Base-by-base conservation (phyloP, 2,113 vertebrate species). In the Epinephelus cyanopodus region DNA sequence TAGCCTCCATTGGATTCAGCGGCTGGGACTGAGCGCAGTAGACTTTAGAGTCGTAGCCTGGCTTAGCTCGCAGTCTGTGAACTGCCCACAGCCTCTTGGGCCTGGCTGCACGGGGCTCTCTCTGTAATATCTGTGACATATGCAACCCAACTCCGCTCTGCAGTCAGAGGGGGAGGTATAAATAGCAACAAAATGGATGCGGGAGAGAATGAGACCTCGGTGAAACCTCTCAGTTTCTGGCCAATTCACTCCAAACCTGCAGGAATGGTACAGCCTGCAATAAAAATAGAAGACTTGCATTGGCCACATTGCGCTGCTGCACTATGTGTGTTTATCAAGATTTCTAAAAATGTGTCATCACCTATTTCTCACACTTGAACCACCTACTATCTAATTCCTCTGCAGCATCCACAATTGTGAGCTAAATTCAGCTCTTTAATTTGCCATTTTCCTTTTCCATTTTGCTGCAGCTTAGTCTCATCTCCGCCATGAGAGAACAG, bases 1-100 rank as follows among this genome's bases (percentile, higher is more conserved):
- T 96, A 93, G 96, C 95, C 95, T 95, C 95, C 95, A 92, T 94
- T 94, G 92, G 95, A 95, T 94, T 95, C 94, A 57, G 63, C 87
- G 92, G 93, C 94, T 81, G 87, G 77, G 85, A 93, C 54, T 10
- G 94, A 76, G 81, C 94, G 87, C 92, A 90, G 91, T 95, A 81
- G 83, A 87, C 89, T 88, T 87, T 72, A 81, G 87, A 87, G 87
- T 83, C 50, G 33, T 54, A 80, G 87, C 80, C 85, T 77, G 87
- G 79, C 83, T 93, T 67, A 77, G 88, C 81, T 52, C 17, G 9
- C 68, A 60, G 74, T 81, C 73, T 83, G 85, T 81, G 87, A 89
- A 88, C 82, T 86, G 86, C 80, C 75, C 83, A 77, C 81, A 70
- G 77, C 88, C 90, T 87, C 77, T 61, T 9, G 50, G 87, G 89